Base-by-base conservation (phyloP, 2,888 invertebrate genomes). In the Chironomus tentans region DNA sequence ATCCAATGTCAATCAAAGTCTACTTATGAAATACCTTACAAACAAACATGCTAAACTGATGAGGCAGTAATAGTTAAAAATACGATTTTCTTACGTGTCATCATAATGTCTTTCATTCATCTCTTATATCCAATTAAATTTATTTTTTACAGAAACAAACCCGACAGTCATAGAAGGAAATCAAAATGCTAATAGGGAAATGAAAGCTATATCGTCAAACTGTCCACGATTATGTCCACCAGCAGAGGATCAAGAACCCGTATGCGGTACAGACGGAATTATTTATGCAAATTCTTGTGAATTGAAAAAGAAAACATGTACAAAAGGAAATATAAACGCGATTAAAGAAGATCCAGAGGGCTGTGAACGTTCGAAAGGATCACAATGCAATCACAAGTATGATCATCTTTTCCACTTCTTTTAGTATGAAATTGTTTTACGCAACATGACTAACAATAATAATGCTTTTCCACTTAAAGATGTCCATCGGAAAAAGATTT, bases 201-300 rank as follows among this genome's bases (percentile, higher is more conserved):
- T 13, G 12, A 74, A 68, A 74, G 74, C 74, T 22, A 74, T 68
- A 7, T 74, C 74, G 12, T 24, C 48, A 22, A 65, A 74, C 46
- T 74, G 74, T 48, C 74, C 74, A 12, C 65, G 84, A 77, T 84
- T 84, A 18, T 84, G 84, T 80, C 84, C 84, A 46, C 81, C 83
- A 24, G 82, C 81, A 38, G 38, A 38, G 69, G 83, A 82, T 6
- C 81, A 82, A 2, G 83, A 84, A 69, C 84, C 84, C 3, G 83
- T 84, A 68, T 84, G 84, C 77, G 83, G 83, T 77, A 90, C 91
- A 22, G 96, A 97, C 80, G 93, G 92, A 2, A 87, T 92, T 81
- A 95, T 96, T 81, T 97, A 97, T 85, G 90, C 93, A 47, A 95
- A 92, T 80, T 89, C 92, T 76, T 97, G 97, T 82, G 94, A 96